A percentile compares a stretch with the other conserved stretches of the same genome.
These are phyloP conservation scores for Hydractinia echinata DNA, from an alignment of 30 jellyfish, hydroid and myxozoan genomes.

Conservation along the genomic window DNA sequence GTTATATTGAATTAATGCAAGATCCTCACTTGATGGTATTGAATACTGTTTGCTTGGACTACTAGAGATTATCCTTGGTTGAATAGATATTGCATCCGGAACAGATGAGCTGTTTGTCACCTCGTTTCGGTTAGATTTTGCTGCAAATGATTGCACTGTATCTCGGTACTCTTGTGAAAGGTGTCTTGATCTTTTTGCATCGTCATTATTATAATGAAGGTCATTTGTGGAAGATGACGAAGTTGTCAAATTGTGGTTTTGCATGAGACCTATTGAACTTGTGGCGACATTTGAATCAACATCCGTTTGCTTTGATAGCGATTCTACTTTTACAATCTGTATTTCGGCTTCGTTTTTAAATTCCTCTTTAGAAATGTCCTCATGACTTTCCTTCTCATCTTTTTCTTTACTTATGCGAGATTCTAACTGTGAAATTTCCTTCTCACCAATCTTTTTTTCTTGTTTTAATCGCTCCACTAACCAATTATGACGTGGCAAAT, in stretches of 20 bases:
- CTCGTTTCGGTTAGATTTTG: neutral
- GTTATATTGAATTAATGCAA: neutral
- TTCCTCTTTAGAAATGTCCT: neutral
- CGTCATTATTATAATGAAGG: neutral
- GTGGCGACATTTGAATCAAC: neutral
- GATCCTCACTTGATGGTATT: neutral
- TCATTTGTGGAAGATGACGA: too few relatives aligned
- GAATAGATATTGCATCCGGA: neutral
- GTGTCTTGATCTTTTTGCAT: neutral
- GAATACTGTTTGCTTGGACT: slow-evolving; percentile 16
- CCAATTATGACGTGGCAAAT: slow-evolving; percentile 13
- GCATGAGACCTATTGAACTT: too few relatives aligned
- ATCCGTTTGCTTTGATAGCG: neutral
- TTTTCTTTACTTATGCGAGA: neutral
- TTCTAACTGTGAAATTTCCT: neutral
- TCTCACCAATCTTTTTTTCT: neutral
- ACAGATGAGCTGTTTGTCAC: neutral
- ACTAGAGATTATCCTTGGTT: neutral
- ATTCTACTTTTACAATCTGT: slow-evolving; percentile 1
- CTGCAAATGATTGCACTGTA: slow-evolving; percentile 14
- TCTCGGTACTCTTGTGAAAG: slow-evolving; percentile 14
- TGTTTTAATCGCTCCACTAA: slow-evolving; percentile 11
- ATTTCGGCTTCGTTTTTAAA: slow-evolving; percentile 4
- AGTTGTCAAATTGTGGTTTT: too few relatives aligned
- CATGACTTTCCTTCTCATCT: neutral